These are phyloP conservation scores for Vanacampus margaritifer DNA, from an alignment of 2,113 vertebrate species.

Conservation along the genomic window DNA sequence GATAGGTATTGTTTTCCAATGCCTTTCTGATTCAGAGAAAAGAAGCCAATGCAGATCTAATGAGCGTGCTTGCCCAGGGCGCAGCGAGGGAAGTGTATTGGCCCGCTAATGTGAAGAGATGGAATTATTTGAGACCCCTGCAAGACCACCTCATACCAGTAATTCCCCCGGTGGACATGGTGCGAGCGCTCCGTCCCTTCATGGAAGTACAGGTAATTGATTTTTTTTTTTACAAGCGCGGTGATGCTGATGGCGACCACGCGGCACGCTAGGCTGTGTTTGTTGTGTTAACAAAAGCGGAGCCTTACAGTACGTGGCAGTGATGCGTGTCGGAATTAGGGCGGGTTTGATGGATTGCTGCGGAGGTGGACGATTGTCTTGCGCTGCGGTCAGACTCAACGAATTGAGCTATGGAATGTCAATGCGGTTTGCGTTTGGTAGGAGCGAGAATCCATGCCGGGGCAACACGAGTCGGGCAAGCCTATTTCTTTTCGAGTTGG, in stretches of 20 bases:
- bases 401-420: too few species aligned
- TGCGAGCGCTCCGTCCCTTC: constrained; percentile 33
- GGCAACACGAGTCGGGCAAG: too few species aligned
- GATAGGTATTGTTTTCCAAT: constrained; percentile 47
- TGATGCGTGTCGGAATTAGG: constrained; percentile 36
- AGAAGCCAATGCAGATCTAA: constrained; percentile 63
- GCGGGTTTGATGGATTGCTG: constrained; percentile 11
- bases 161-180: constrained; percentile 30
- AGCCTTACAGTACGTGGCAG: constrained; percentile 3
- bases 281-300: constrained; percentile 22
- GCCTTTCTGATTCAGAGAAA: constrained; percentile 46
- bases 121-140: constrained; percentile 37
- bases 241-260: constrained; percentile 12
- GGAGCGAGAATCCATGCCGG: too few species aligned
- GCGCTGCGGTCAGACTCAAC: too few species aligned
- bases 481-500: too few species aligned
- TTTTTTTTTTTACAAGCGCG: constrained; percentile 42
- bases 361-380: background rate
- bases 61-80: constrained; percentile 46
- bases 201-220: constrained; percentile 51
- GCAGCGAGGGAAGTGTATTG: constrained; percentile 52
- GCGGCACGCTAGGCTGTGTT: constrained; percentile 17
- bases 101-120: constrained; percentile 55
- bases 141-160: constrained; percentile 46
- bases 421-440: too few species aligned